Conservation (phyloP, 2,113 vertebrate species). For the Brachyhypopomus occidentalis region DNA sequence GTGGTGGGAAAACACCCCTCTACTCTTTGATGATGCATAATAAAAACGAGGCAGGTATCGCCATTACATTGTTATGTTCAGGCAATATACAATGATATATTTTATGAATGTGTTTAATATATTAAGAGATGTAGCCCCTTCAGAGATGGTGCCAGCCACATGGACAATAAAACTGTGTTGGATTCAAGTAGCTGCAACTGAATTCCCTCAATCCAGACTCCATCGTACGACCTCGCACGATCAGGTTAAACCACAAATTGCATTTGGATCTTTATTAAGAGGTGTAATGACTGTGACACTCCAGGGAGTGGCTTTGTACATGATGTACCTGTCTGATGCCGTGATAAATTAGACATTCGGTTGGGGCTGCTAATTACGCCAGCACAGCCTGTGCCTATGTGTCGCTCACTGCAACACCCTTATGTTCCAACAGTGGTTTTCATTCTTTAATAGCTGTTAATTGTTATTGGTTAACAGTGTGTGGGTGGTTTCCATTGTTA, state of each 20-base stretch:
- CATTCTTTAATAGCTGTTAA: not conserved
- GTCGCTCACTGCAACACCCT: not conserved
- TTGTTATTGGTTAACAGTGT: not conserved
- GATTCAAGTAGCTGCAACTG: not conserved
- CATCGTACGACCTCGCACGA: not conserved
- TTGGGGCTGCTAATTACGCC: not conserved
- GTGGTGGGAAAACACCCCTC: not conserved
- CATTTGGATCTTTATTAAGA: not conserved
- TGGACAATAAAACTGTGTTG: not conserved
- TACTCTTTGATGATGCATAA: not conserved
- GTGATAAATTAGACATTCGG: not conserved
- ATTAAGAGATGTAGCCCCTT: not conserved
- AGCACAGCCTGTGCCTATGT: not conserved
- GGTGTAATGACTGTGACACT: not conserved
- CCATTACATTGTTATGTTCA: too few relatives aligned
- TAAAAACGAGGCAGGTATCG: not conserved
- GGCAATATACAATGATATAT: not conserved
- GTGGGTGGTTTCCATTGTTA: not conserved
- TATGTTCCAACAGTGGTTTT: conserved; percentile 7
- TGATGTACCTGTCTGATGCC: not conserved
- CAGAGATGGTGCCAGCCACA: not conserved
- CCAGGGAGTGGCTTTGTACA: not conserved
- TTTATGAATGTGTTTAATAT: not conserved
- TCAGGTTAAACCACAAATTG: not conserved
- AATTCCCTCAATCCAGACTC: not conserved